Percentiles rank a stretch among this genome's conserved stretches.
phyloP scores from a whole-genome alignment of 2,113 vertebrate genomes.

The Arizona elegans region DNA sequence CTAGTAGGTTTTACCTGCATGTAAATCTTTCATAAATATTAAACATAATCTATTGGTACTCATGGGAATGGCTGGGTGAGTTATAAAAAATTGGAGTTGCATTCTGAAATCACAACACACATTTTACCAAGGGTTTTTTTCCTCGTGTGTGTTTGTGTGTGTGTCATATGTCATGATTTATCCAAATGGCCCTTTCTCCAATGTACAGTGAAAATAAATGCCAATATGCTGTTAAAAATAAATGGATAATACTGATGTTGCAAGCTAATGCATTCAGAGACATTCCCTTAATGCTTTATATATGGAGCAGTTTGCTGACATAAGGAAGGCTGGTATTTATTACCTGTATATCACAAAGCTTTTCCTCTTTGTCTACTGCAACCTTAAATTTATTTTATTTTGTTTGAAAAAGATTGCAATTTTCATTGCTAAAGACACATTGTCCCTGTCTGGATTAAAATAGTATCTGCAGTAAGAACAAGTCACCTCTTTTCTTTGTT shows the following conservation, averaged over 20 bases:
- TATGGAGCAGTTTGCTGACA: slow-evolving; percentile 18
- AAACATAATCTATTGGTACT: not conserved
- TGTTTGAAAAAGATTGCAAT: slow-evolving; percentile 11
- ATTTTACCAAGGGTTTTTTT: not conserved
- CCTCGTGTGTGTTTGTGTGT: too few relatives aligned
- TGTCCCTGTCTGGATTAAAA: slow-evolving; percentile 29
- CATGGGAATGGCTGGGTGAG: not conserved
- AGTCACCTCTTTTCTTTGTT: not conserved
- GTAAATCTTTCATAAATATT: not conserved
- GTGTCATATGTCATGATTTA: not conserved
- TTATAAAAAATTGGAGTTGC: not conserved
- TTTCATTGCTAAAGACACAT: slow-evolving; percentile 31
- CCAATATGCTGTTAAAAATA: slow-evolving; percentile 10
- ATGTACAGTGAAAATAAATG: not conserved
- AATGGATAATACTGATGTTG: not conserved
- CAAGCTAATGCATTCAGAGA: slow-evolving; percentile 19
- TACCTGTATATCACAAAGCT: not conserved
- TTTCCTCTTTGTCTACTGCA: not conserved
- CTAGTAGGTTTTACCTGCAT: not conserved
- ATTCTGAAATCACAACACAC: not conserved
- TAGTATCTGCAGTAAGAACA: slow-evolving; percentile 8
- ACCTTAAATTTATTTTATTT: not conserved
- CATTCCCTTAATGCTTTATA: not conserved
- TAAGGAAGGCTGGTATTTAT: slow-evolving; percentile 18
- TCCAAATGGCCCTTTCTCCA: slow-evolving; percentile 29